Percentiles rank a stretch among this genome's conserved stretches.
Evolutionary conservation across 2,797 vertebrate genomes (phyloP).

Genomic region (Cuniculus paca): DNA sequence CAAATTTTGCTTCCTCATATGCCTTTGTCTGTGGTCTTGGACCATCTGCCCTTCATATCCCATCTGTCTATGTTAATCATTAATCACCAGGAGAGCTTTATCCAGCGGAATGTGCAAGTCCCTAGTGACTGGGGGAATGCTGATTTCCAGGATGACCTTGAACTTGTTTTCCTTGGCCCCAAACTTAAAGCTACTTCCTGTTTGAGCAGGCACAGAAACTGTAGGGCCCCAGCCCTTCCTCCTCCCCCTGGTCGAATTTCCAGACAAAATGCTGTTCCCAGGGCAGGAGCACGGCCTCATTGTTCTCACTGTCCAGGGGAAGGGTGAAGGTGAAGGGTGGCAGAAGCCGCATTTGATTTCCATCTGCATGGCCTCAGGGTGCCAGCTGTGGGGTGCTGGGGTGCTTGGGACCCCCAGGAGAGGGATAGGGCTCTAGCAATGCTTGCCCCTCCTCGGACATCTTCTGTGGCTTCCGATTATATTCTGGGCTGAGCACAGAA

Average conservation of each 20-base stretch:
- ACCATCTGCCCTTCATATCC: background rate
- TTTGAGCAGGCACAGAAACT: constrained; percentile 76
- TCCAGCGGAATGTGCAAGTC: background rate
- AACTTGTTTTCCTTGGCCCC: constrained; percentile 81
- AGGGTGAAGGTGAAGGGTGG: background rate
- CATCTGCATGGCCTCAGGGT: background rate
- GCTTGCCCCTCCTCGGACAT: background rate
- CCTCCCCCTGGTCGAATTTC: constrained; percentile 70
- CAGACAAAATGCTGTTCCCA: constrained; percentile 70
- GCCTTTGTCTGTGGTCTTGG: constrained; percentile 1
- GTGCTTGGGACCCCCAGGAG: background rate
- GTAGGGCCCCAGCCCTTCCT: constrained; percentile 75
- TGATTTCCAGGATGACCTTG: constrained; percentile 71
- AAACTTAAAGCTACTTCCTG: constrained; percentile 78
- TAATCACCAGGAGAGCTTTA: background rate
- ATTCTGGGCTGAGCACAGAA: background rate
- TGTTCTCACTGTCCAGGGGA: constrained; percentile 5
- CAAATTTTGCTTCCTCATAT: background rate
- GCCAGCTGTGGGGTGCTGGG: background rate
- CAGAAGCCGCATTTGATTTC: background rate
- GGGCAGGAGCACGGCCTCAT: constrained; percentile 2
- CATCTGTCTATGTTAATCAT: background rate
- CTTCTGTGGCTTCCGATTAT: background rate
- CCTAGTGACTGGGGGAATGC: background rate
- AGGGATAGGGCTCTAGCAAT: background rate